A percentile compares a stretch with the other conserved stretches of the same genome.
These are phyloP conservation scores for Scaptomyza montana DNA, from an alignment of 1,140 invertebrate genomes.

Conservation along the genomic window DNA sequence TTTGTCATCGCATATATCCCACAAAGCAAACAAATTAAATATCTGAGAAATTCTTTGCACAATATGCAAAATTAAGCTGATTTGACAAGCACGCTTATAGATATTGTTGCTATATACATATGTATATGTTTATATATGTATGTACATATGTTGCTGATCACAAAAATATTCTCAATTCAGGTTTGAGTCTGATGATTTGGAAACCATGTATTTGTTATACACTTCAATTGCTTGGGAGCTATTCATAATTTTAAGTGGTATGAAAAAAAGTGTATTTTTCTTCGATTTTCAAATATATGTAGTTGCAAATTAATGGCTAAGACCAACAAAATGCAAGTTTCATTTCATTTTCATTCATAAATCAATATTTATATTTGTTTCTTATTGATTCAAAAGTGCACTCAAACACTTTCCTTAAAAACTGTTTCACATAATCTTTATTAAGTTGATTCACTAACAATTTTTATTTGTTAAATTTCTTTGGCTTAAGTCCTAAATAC, in stretches of 20 bases:
- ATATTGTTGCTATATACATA: not conserved
- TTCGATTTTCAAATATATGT: too few species aligned
- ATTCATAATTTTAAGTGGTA: not conserved
- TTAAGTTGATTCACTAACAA: too few species aligned
- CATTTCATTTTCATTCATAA: too few species aligned
- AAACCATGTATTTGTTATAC: not conserved
- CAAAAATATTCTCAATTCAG: conserved; percentile 1
- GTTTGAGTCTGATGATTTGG: not conserved
- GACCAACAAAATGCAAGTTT: too few species aligned
- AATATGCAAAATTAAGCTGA: conserved; percentile 55
- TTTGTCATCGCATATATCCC: conserved; percentile 45
- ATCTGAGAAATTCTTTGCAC: conserved; percentile 16
- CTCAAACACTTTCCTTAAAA: too few species aligned
- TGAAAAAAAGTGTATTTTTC: too few species aligned
- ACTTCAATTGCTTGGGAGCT: not conserved
- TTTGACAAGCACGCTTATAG: conserved; percentile 63
- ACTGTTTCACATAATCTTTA: too few species aligned
- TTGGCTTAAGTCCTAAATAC: too few species aligned
- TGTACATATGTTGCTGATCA: conserved; percentile 1
- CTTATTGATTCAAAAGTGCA: too few species aligned
- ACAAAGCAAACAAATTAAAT: conserved; percentile 17
- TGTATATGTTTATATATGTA: not conserved
- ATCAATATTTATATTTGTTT: too few species aligned
- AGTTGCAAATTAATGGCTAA: too few species aligned
- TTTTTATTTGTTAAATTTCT: too few species aligned